phyloP scores from a whole-genome alignment of 2,888 invertebrate genomes.

The Agrochola circellaris region DNA sequence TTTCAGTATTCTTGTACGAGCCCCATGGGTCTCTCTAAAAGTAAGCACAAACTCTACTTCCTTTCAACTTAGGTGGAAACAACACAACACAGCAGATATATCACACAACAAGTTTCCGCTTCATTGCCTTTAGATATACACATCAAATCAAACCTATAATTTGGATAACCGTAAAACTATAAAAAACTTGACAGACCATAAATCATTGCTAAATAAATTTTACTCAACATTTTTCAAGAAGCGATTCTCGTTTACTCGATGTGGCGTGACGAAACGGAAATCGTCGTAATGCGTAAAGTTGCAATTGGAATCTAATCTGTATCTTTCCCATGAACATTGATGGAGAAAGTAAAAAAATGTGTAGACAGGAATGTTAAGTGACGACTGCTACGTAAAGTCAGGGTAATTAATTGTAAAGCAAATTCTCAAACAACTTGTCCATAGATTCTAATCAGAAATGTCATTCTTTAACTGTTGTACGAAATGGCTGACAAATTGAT shows the following conservation, averaged over 20 bases:
- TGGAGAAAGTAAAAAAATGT: slow-evolving; percentile 44
- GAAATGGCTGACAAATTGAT: too few species aligned
- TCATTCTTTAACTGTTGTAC: too few species aligned
- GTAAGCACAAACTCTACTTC: slow-evolving; percentile 23
- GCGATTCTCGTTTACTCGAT: slow-evolving; percentile 47
- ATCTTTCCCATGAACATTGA: slow-evolving; percentile 51
- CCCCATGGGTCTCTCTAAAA: slow-evolving; percentile 18
- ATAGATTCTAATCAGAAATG: too few species aligned
- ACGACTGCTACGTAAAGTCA: slow-evolving; percentile 16
- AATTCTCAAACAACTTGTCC: too few species aligned
- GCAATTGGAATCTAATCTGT: slow-evolving; percentile 42
- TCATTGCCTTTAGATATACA: slow-evolving; percentile 28
- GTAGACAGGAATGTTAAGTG: slow-evolving; percentile 46
- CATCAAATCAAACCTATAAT: not conserved
- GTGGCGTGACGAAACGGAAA: slow-evolving; percentile 50
- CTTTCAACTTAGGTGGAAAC: not conserved
- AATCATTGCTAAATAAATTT: slow-evolving; percentile 54
- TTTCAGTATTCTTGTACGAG: slow-evolving; percentile 26
- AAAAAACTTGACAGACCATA: slow-evolving; percentile 45
- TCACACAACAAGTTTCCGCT: slow-evolving; percentile 8
- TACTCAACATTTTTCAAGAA: slow-evolving; percentile 48
- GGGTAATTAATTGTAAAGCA: too few species aligned
- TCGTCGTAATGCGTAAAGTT: slow-evolving; percentile 52
- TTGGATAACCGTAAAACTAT: slow-evolving; percentile 40
- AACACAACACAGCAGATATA: not conserved